Evolutionary conservation across 2,888 invertebrate genomes (phyloP).

Genomic region (Platycheirus albimanus): DNA sequence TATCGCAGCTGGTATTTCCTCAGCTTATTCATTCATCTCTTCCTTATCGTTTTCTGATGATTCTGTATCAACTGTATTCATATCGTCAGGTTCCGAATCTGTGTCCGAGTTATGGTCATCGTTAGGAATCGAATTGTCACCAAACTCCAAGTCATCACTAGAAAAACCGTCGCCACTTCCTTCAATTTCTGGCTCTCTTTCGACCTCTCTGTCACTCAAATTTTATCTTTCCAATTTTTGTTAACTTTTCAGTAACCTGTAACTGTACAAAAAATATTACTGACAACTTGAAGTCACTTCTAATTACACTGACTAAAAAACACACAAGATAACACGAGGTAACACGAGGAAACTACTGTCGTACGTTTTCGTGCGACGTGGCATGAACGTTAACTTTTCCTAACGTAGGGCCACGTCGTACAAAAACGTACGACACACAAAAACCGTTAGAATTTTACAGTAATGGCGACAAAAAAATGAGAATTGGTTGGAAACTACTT

Average conservation of each 20-base stretch:
- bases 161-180: conserved; percentile 10
- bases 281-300: not conserved
- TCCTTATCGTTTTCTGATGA: not conserved
- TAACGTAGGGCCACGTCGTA: too few species aligned
- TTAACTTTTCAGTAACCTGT: not conserved
- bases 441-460: too few species aligned
- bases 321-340: too few species aligned
- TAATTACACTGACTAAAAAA: too few species aligned
- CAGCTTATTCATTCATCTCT: not conserved
- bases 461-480: too few species aligned
- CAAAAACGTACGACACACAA: too few species aligned
- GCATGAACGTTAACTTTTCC: too few species aligned
- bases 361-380: too few species aligned
- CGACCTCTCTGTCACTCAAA: not conserved
- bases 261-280: conserved; percentile 2
- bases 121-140: conserved; percentile 2
- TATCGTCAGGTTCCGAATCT: not conserved
- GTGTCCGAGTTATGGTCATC: not conserved
- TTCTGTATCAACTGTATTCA: not conserved
- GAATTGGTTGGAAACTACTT: too few species aligned
- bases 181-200: not conserved
- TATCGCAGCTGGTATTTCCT: not conserved
- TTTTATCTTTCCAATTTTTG: not conserved
- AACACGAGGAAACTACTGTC: too few species aligned
- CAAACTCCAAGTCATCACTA: conserved; percentile 13